Base-by-base conservation (phyloP, 2,888 invertebrate genomes). In the Amitus sp. region DNA sequence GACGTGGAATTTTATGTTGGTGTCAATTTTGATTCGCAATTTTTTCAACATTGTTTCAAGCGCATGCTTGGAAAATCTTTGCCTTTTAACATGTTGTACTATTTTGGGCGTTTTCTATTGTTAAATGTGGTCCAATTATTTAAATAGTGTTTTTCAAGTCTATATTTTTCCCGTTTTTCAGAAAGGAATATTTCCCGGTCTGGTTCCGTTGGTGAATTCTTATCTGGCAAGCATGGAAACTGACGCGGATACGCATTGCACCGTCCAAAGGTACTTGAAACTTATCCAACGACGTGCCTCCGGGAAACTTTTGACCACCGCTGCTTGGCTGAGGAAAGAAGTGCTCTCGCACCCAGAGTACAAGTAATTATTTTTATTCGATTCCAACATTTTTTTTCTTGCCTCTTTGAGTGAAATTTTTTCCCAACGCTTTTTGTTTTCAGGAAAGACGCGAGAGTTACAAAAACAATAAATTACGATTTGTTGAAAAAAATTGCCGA, bases 241-340 rank as follows among this genome's bases (percentile, higher is more conserved):
- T 47, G 99, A 99, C 84, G 96, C 97, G 1, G 98, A 98, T 83
- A 98, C 98, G 34, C 94, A 95, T 82, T 98, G 98, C 84, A 96
- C 96, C 6, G 93, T 99, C 75, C 93, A 94, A 82, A 95, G 97
- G 84, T 99, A 99, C 85, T 87, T 99, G 66, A 94, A 92, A 77
- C 88, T 98, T 63, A 97, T 99, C 78, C 91, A 92, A 79, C 87
- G 89, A 55, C 87, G 94, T 73, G 94, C 95, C 4, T 88, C 92
- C 71, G 98, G 98, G 20, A 93, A 95, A 80, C 88, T 97, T 51
- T 86, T 90, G 77, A 99, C 99, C 49, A 95, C 96, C 71, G 99
- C 99, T 37, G 86, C 92, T 27, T 99, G 97, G 96, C 92, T 98
- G 78, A 87, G 99, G 45, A 88, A 93, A 63, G 96, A 95, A 84